A percentile compares a stretch with the other conserved stretches of the same genome.
Evolutionary conservation across 2,113 vertebrate species (phyloP).

Genomic region (Lamprologus ornatipinnis): DNA sequence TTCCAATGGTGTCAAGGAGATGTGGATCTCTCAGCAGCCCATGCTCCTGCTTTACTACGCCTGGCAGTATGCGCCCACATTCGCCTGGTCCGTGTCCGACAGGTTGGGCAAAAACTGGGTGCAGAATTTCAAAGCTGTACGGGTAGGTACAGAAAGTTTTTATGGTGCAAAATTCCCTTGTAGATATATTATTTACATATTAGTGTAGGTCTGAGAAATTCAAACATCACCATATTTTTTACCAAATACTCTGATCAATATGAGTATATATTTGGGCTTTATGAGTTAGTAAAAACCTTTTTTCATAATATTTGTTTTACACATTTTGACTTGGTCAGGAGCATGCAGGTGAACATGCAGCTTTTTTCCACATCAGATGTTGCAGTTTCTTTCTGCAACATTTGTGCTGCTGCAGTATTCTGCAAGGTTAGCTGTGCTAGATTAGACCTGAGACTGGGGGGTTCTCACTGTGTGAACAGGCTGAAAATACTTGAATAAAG

Average conservation of each 20-base stretch:
- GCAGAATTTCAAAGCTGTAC: conserved; percentile 82
- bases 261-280: neutral
- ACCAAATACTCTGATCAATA: neutral
- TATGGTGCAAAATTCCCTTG: neutral
- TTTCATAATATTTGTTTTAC: neutral
- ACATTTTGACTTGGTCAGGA: neutral
- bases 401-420: neutral
- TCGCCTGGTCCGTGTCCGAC: conserved; percentile 76
- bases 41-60: conserved; percentile 76
- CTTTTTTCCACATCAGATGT: neutral
- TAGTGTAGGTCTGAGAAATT: neutral
- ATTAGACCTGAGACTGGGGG: neutral
- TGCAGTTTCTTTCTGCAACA: neutral
- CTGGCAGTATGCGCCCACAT: conserved; percentile 87
- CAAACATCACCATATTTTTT: neutral
- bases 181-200: neutral
- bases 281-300: neutral
- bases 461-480: neutral
- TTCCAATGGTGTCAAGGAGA: conserved; percentile 83
- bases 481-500: conserved; percentile 14
- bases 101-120: conserved; percentile 77
- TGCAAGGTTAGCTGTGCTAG: neutral
- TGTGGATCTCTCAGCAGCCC: conserved; percentile 86
- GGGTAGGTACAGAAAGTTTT: conserved; percentile 64
- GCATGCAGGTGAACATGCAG: neutral